These are phyloP conservation scores for Bedellia somnulentella DNA, from an alignment of 2,888 invertebrate species.

Conservation along the genomic window DNA sequence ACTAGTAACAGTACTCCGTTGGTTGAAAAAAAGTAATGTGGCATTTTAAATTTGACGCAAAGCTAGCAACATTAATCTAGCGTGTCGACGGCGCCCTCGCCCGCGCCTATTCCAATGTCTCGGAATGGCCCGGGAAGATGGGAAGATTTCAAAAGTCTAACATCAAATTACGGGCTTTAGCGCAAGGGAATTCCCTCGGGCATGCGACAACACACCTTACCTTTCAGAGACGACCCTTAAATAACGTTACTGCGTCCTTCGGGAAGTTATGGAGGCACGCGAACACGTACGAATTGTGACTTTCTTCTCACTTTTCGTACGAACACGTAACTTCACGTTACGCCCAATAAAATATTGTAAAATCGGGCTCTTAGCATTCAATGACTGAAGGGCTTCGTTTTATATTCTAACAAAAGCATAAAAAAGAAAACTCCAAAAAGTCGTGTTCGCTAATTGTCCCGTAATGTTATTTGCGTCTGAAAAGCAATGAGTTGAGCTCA, in stretches of 20 bases:
- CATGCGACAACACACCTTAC: constrained; percentile 47
- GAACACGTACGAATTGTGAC: constrained; percentile 45
- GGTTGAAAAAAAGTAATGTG: constrained; percentile 56
- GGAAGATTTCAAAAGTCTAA: constrained; percentile 56
- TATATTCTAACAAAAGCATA: no score
- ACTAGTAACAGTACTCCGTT: no score
- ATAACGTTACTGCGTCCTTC: constrained; percentile 48
- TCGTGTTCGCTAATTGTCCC: no score
- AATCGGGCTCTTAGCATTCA: no score
- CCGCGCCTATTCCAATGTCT: constrained; percentile 50
- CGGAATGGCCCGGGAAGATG: constrained; percentile 48
- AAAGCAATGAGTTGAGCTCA: constrained; percentile 15
- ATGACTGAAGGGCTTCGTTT: no score
- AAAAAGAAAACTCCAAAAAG: no score
- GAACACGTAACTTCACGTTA: no score
- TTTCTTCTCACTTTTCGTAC: constrained; percentile 47
- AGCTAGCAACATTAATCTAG: constrained; percentile 54
- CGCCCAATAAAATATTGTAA: no score
- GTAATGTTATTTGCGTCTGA: not conserved
- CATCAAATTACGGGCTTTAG: constrained; percentile 59
- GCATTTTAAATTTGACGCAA: constrained; percentile 55
- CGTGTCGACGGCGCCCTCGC: constrained; percentile 47
- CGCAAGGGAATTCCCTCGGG: constrained; percentile 47
- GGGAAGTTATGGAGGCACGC: constrained; percentile 49
- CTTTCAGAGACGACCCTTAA: constrained; percentile 48